Conservation (phyloP, 2,888 invertebrate genomes). For the Antheraea assamensis region DNA sequence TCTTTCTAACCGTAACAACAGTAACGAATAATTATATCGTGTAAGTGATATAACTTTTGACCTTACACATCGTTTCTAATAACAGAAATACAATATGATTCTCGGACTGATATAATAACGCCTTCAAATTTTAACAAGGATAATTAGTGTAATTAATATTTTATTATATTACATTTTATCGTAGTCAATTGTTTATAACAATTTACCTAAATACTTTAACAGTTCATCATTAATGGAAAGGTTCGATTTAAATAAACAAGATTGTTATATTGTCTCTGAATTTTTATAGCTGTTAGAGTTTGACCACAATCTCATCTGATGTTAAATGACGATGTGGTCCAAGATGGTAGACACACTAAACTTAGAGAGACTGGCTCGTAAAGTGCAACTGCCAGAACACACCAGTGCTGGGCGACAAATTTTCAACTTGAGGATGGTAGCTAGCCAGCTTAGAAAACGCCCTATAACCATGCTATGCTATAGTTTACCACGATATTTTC, state of each 20-base stretch:
- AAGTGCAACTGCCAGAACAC: no score
- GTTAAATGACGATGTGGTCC: no score
- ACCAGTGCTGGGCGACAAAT: no score
- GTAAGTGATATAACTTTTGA: conserved; percentile 24
- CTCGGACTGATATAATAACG: neutral
- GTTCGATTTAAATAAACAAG: neutral
- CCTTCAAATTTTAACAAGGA: neutral
- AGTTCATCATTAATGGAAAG: neutral
- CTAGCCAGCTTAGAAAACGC: no score
- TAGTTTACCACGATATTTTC: no score
- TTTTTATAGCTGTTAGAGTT: no score
- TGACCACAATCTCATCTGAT: no score
- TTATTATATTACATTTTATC: neutral
- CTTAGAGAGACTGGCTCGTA: no score
- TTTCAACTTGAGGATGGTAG: no score
- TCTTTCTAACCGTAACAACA: conserved; percentile 7
- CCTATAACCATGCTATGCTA: no score
- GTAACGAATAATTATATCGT: neutral
- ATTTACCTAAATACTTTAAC: neutral
- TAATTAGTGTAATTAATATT: neutral
- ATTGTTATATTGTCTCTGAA: neutral
- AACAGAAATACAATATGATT: conserved; percentile 29
- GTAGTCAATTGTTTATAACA: neutral
- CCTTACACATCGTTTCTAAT: conserved; percentile 47
- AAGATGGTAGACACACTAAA: no score